These are phyloP conservation scores for Drosophila nannoptera DNA, from an alignment of 1,140 invertebrate species.

Conservation along the genomic window DNA sequence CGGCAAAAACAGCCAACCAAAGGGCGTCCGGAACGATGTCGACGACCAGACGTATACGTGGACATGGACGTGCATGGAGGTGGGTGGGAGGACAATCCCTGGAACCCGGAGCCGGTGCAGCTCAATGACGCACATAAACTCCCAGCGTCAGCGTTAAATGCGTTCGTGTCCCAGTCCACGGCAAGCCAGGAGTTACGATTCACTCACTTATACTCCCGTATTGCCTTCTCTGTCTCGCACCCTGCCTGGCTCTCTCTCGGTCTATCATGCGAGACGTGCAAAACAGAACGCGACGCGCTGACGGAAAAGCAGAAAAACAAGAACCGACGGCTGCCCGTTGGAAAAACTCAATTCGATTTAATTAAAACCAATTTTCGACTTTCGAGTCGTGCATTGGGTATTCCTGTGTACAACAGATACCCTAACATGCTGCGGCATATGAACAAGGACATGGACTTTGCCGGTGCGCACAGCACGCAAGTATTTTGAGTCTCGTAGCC, in stretches of 20 bases:
- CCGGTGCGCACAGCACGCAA: too few species aligned
- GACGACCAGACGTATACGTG: slow-evolving; percentile 2
- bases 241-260: background rate
- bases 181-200: slow-evolving; percentile 50
- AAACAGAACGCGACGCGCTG: slow-evolving; percentile 32
- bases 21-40: slow-evolving; percentile 18
- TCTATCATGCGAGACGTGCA: slow-evolving; percentile 44
- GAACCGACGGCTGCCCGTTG: slow-evolving; percentile 9
- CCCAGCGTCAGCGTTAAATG: slow-evolving; percentile 70
- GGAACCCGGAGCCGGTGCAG: slow-evolving; percentile 9
- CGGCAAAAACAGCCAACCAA: slow-evolving; percentile 38
- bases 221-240: background rate
- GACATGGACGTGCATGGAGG: slow-evolving; percentile 5
- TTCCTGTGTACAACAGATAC: slow-evolving; percentile 26
- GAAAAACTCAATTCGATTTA: slow-evolving; percentile 75
- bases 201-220: slow-evolving; percentile 33
- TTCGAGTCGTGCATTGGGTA: slow-evolving; percentile 32
- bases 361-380: slow-evolving; percentile 78
- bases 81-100: background rate
- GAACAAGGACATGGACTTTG: background rate
- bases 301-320: slow-evolving; percentile 49
- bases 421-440: background rate
- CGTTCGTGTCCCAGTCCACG: slow-evolving; percentile 64
- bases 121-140: slow-evolving; percentile 70
- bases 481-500: too few species aligned